Conservation (phyloP, 2,888 invertebrate genomes). For the Cloeon dipterum region DNA sequence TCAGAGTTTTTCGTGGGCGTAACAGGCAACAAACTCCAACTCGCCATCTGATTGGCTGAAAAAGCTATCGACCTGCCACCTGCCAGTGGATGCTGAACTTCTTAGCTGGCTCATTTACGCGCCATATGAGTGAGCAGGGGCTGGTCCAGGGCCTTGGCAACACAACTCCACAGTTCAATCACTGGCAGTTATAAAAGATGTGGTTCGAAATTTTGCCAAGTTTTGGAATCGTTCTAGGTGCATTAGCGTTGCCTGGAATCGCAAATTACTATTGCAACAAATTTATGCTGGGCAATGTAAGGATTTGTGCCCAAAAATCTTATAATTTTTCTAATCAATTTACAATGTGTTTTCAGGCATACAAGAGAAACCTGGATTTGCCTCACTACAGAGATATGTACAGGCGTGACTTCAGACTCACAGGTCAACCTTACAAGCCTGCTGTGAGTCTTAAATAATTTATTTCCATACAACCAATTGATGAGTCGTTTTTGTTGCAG, state of each 20-base stretch:
- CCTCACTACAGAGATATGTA: slow-evolving; percentile 30
- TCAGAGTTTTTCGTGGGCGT: too few relatives aligned
- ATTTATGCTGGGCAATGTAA: slow-evolving; percentile 34
- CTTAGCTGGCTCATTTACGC: too few relatives aligned
- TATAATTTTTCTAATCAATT: too few relatives aligned
- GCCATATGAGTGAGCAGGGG: too few relatives aligned
- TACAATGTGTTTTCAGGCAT: slow-evolving; percentile 17
- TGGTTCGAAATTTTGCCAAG: slow-evolving; percentile 51
- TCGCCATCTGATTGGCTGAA: too few relatives aligned
- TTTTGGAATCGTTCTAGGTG: slow-evolving; percentile 31
- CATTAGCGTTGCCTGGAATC: slow-evolving; percentile 33
- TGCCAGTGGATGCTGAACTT: too few relatives aligned
- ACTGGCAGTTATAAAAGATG: slow-evolving; percentile 22
- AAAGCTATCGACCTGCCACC: too few relatives aligned
- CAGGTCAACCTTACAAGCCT: slow-evolving; percentile 32
- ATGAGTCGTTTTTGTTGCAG: slow-evolving; percentile 23
- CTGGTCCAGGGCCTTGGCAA: too few relatives aligned
- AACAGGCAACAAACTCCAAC: too few relatives aligned
- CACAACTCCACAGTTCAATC: too few relatives aligned
- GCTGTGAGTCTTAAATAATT: slow-evolving; percentile 21
- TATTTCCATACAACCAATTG: too few relatives aligned
- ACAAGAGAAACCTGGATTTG: slow-evolving; percentile 21
- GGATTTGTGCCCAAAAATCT: too few relatives aligned
- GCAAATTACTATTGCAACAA: slow-evolving; percentile 36
- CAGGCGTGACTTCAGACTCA: slow-evolving; percentile 33